Evolutionary conservation across 2,888 invertebrate genomes (phyloP).

Genomic region (Mystacides longicornis): DNA sequence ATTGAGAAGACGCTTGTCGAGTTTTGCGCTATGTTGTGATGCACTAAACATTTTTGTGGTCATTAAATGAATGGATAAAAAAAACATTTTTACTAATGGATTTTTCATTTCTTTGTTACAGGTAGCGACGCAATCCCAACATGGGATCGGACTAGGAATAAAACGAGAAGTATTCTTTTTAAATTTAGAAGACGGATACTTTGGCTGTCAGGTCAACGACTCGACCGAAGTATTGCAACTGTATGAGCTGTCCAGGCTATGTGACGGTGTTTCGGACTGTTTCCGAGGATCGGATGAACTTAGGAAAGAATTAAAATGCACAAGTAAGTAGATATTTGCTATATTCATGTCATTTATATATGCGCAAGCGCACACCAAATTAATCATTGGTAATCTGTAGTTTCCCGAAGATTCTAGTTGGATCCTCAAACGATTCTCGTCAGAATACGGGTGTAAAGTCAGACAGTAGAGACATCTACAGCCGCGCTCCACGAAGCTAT

Average conservation of each 20-base stretch:
- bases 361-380: too few species aligned
- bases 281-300: constrained; percentile 89
- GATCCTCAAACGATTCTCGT: too few species aligned
- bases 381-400: too few species aligned
- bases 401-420: too few species aligned
- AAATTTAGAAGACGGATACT: constrained; percentile 95
- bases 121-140: constrained; percentile 70
- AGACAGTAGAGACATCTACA: too few species aligned
- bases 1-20: too few species aligned
- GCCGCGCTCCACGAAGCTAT: too few species aligned
- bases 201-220: constrained; percentile 96
- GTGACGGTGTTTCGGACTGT: constrained; percentile 86
- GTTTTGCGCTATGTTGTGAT: too few species aligned
- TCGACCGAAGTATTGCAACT: constrained; percentile 91
- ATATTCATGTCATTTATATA: too few species aligned
- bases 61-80: too few species aligned
- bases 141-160: constrained; percentile 75
- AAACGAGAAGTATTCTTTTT: constrained; percentile 92
- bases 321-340: constrained; percentile 57
- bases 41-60: too few species aligned
- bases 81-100: constrained; percentile 2
- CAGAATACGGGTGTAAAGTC: too few species aligned
- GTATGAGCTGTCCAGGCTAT: constrained; percentile 89
- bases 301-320: constrained; percentile 83
- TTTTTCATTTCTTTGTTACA: constrained; percentile 36